Evolutionary conservation across 1,140 invertebrate species (phyloP), one percentile per base, ranked within the genome.

Genomic region (Heliconius nattereri): DNA sequence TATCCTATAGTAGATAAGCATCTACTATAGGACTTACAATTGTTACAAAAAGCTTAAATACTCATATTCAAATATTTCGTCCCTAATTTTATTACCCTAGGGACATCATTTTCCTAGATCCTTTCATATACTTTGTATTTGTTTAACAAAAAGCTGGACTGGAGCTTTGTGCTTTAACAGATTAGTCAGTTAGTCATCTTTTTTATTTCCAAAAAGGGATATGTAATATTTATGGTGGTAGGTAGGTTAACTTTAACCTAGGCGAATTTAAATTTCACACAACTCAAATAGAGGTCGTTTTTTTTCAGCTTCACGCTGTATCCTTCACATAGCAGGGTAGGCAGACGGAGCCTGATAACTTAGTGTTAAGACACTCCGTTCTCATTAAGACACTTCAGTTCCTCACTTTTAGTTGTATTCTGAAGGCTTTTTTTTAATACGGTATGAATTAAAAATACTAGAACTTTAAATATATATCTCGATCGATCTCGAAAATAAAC

Each of bases 41-140:
- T 66, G 26, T 29, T 11, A 66, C 60, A 66, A 66, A 16, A 66
- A 29, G 23, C 23, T 66, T 26, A 66, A 66, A 66, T 66, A 66
- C 26, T 66, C 60, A 66, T 29, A 66, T 66, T 66, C 26, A 66
- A 26, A 66, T 7, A 66, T 66, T 57, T 66, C 60, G 26, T 16
- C 60, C 60, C 26, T 66, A 66, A 16, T 66, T 66, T 66, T 16
- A 29, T 29, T 16, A 66, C 60, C 26, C 60, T 66, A 66, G 26
- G 60, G 60, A n/a, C 60, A 13, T 29, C 16, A 66, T 66, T 66
- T 66, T 29, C 60, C 60, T 66, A 66, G 60, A 66, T 66, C 60
- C 60, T 29, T 66, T 66, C n/a, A 66, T 29, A 66, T 66, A 66
- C 3, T 29, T 29, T 66, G n/a, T 66, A 66, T 66, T 66, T 29